Base-by-base conservation (phyloP, 2,113 vertebrate species). In the Melanerpes formicivorus region DNA sequence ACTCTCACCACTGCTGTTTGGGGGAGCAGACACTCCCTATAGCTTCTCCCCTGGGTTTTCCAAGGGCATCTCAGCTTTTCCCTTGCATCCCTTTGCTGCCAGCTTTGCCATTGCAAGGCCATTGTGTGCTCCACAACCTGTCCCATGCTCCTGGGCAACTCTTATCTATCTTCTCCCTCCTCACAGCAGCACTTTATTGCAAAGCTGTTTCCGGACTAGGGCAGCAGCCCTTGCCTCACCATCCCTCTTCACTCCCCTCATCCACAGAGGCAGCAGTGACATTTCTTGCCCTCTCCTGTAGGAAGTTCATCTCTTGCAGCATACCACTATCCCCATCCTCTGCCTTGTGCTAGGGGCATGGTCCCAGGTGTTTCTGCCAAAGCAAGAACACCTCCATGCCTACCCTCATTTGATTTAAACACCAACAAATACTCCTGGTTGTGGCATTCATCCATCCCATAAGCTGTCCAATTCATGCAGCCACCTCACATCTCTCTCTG, bases 341-440 rank as follows among this genome's bases (percentile, higher is more conserved):
- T 80, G 59, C 64, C 26, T 63, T 63, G 50, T 75, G 58, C 58
- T 58, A 18, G 17, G 12, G 30, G 15, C 2, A 2, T 3, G 10
- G 44, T 58, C 60, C n/a, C 72, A 77, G 59, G 66, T 59, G 63
- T 79, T 87, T 58, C 86, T 94, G 55, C 55, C 37, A 27, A 88
- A 81, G 55, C 75, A 7, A 4, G 44, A 75, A 25, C 64, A 46
- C 55, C 23, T 88, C n/a, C 7, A 2, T 5, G 59, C 88, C 80
- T 63, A 58, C 66, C 64, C 64, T 88, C 27, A 42, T 87, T 88
- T 70, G 46, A 83, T 76, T 92, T 80, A 87, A 93, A 73, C 55
- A 59, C 32, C 0, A 0, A 88, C 42, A 87, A 73, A 77, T 87
- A 70, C 60, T 87, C n/a, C 59, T 3, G 11, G 65, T 75, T 42